These are phyloP conservation scores for Natrix natrix DNA, from an alignment of 2,797 vertebrate genomes.

Conservation along the genomic window DNA sequence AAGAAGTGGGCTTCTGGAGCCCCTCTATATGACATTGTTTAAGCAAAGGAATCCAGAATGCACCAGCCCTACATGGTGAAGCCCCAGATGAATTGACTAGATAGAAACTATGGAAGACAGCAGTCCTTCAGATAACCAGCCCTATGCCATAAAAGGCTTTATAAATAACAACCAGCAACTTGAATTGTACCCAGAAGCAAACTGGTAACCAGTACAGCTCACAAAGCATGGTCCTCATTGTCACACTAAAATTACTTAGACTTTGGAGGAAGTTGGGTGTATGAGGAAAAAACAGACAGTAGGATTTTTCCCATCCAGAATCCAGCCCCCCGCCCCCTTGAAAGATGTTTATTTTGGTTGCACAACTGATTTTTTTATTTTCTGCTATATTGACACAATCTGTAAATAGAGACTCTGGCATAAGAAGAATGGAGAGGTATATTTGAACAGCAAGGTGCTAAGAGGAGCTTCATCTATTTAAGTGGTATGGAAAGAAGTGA, in stretches of 20 bases:
- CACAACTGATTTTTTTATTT: not conserved
- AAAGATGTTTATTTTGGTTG: not conserved
- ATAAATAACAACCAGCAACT: not conserved
- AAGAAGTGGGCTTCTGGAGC: not conserved
- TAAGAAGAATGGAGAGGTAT: not conserved
- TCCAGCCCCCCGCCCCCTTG: too few species aligned
- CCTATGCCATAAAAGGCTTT: not conserved
- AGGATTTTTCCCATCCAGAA: not conserved
- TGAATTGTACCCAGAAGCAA: not conserved
- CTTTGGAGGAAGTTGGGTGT: not conserved
- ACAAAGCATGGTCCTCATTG: not conserved
- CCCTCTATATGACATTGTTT: not conserved
- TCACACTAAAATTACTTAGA: not conserved
- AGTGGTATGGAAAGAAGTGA: not conserved
- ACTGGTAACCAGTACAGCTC: not conserved
- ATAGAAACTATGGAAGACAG: not conserved
- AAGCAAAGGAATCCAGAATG: not conserved
- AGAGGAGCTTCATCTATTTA: constrained; percentile 23
- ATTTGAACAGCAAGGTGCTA: constrained; percentile 15
- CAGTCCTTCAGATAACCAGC: not conserved
- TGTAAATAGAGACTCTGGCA: not conserved
- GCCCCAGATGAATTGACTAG: not conserved
- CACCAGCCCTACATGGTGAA: not conserved
- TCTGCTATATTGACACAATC: not conserved
- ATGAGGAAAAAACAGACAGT: not conserved